These are phyloP conservation scores for Erythrolamprus reginae DNA, from an alignment of 2,113 vertebrate species.

Conservation along the genomic window DNA sequence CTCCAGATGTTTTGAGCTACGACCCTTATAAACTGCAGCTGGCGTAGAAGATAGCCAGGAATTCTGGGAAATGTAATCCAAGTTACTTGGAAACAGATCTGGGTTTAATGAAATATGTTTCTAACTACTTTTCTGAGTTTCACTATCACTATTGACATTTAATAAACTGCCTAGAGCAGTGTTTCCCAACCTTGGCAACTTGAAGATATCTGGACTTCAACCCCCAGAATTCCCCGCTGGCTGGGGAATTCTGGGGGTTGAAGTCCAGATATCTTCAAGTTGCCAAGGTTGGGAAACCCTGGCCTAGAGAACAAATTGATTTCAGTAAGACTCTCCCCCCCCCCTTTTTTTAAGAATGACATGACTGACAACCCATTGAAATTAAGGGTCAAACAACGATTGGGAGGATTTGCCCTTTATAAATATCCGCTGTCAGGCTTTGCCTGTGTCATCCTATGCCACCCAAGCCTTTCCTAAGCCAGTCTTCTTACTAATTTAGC, in stretches of 20 bases:
- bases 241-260: no score
- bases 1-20: background rate
- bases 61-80: background rate
- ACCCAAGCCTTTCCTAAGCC: background rate
- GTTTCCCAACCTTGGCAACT: no score
- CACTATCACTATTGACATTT: background rate
- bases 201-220: no score
- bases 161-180: no score
- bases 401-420: background rate
- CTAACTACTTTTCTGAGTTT: background rate
- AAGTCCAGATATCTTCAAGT: no score
- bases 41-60: background rate
- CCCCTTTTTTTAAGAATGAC: background rate
- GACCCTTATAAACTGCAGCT: background rate
- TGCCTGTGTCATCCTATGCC: background rate
- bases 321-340: background rate
- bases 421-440: background rate
- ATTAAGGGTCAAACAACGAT: background rate
- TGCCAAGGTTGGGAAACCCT: no score
- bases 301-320: background rate
- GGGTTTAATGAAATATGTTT: background rate
- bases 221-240: no score
- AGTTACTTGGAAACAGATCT: background rate
- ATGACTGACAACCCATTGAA: background rate
- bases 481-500: background rate